Conservation (phyloP, 2,888 invertebrate genomes). For the Leucophenga montana region DNA sequence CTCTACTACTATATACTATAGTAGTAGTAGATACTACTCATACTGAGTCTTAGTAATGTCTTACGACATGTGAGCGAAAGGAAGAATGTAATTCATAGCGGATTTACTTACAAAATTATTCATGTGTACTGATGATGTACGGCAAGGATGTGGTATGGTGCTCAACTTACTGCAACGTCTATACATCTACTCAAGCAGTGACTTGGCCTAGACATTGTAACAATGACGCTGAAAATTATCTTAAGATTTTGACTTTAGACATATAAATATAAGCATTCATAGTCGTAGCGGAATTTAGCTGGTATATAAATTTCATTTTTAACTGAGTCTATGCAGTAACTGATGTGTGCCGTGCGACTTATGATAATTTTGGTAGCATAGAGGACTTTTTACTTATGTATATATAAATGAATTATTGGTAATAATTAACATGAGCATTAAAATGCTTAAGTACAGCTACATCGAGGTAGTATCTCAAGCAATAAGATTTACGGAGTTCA, state of each 20-base stretch:
- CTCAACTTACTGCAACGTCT: neutral
- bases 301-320: neutral
- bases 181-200: neutral
- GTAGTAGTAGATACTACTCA: no score
- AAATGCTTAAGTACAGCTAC: no score
- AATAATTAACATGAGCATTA: no score
- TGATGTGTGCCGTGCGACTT: no score
- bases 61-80: no score
- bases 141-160: slow-evolving; percentile 27
- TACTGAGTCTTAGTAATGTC: no score
- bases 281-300: neutral
- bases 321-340: no score
- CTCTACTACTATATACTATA: neutral
- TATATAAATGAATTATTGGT: no score
- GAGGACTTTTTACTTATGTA: no score
- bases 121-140: slow-evolving; percentile 45
- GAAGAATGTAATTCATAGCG: slow-evolving; percentile 41
- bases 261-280: neutral
- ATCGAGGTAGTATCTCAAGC: no score
- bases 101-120: slow-evolving; percentile 47
- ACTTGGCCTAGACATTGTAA: slow-evolving; percentile 21
- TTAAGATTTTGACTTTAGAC: slow-evolving; percentile 14
- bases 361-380: no score
- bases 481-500: no score
- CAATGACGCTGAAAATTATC: slow-evolving; percentile 18